Evolutionary conservation across 2,797 vertebrate species (phyloP).

Genomic region (Geotrypetes seraphini): DNA sequence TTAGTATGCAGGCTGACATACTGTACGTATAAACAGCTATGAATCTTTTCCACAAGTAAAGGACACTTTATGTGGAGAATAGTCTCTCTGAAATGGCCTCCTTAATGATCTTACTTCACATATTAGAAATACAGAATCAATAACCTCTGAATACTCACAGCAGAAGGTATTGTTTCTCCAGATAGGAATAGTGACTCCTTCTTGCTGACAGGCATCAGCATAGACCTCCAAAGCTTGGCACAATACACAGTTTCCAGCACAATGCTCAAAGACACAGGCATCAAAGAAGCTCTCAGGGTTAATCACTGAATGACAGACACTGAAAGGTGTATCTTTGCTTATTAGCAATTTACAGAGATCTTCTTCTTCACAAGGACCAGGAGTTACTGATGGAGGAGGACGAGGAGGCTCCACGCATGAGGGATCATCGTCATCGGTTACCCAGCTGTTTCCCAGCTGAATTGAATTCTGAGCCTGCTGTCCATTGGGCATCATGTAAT

Average conservation of each 20-base stretch:
- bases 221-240: constrained; percentile 55
- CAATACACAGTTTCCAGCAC: constrained; percentile 43
- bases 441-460: constrained; percentile 54
- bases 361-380: constrained; percentile 38
- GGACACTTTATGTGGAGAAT: too few relatives aligned
- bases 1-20: too few relatives aligned
- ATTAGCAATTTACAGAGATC: constrained; percentile 58
- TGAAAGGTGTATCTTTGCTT: constrained; percentile 51
- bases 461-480: constrained; percentile 25
- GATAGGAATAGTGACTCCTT: constrained; percentile 44
- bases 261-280: constrained; percentile 62
- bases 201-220: constrained; percentile 51
- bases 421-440: constrained; percentile 14
- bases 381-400: too few relatives aligned
- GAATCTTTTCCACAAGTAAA: too few relatives aligned
- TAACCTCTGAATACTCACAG: constrained; percentile 63
- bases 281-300: constrained; percentile 53
- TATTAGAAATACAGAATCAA: too few relatives aligned
- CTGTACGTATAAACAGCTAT: too few relatives aligned
- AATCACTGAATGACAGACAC: constrained; percentile 46
- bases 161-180: constrained; percentile 70
- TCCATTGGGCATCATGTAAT: constrained; percentile 45
- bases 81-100: too few relatives aligned
- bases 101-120: too few relatives aligned
- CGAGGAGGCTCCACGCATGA: constrained; percentile 36